Conservation (phyloP, 2,888 invertebrate species). For the Willowsia nigromaculata region DNA sequence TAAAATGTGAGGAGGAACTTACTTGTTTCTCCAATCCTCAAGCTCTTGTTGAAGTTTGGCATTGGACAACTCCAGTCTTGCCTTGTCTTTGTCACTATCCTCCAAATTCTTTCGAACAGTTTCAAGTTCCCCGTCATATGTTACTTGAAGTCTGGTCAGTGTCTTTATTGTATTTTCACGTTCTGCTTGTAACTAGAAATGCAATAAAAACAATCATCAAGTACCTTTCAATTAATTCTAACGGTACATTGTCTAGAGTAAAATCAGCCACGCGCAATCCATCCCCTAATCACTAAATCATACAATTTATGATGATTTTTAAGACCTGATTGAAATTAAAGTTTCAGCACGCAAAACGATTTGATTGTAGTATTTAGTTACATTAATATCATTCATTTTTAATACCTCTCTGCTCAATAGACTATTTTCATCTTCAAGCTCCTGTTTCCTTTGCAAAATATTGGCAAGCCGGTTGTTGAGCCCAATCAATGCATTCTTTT, state of each 20-base stretch:
- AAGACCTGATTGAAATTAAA: background rate
- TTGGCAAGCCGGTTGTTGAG: slow-evolving; percentile 75
- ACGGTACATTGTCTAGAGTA: background rate
- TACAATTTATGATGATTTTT: background rate
- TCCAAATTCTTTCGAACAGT: slow-evolving; percentile 70
- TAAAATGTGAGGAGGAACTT: background rate
- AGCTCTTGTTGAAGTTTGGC: slow-evolving; percentile 70
- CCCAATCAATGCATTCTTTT: slow-evolving; percentile 74
- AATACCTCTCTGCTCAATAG: slow-evolving; percentile 72
- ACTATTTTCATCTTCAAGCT: slow-evolving; percentile 74
- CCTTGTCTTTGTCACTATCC: slow-evolving; percentile 74
- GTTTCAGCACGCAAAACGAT: no score
- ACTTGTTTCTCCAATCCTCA: slow-evolving; percentile 72
- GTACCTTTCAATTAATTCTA: background rate
- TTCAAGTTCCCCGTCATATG: slow-evolving; percentile 75
- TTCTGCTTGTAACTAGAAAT: slow-evolving; percentile 70
- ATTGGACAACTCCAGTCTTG: slow-evolving; percentile 65
- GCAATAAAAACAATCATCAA: background rate
- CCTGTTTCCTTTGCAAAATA: slow-evolving; percentile 74
- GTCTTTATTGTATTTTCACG: slow-evolving; percentile 75
- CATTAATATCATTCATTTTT: slow-evolving; percentile 34
- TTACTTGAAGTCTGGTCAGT: slow-evolving; percentile 72
- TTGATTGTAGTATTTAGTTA: background rate
- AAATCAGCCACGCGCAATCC: slow-evolving; percentile 6
- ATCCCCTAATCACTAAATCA: slow-evolving; percentile 9